Base-by-base conservation (phyloP, 2,113 vertebrate genomes). In the Zingel zingel region DNA sequence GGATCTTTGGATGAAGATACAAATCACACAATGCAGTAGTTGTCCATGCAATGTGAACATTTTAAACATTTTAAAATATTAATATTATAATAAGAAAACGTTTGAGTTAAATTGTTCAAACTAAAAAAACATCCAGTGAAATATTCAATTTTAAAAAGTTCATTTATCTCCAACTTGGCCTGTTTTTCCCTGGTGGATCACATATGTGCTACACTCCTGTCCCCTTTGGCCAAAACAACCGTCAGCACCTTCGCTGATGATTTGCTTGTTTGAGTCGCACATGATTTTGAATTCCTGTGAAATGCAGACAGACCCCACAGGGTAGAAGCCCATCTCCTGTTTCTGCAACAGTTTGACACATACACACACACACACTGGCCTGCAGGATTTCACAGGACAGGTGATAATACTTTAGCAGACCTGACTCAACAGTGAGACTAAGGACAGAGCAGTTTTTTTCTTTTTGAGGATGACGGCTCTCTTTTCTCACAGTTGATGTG, bases 221-320 rank as follows among this genome's bases (percentile, higher is more conserved):
- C 92, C 83, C 93, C 91, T 74, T 86, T 39, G 88, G 93, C 89
- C 89, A 89, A 83, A 92, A 90, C 83, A 85, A 91, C 85, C 85
- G 6, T 82, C 82, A 81, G 74, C 79, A 68, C 78, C 82, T 47
- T 61, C 13, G 43, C 62, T 88, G 85, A 84, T 77, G 65, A 81
- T 89, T 88, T 85, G 66, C 82, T 84, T 81, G 56, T 89, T 83
- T 85, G 79, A 88, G 87, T 76, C 70, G 18, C 79, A 74, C 80
- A 74, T 63, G 51, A 90, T 86, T 91, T 92, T 5, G 79, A 87
- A 94, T 93, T 91, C 93, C 83, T 89, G 84, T 88, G 84, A 92
- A 89, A 90, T 68, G 62, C 82, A 87, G 92, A 84, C 81, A 48
- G 70, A 66, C 76, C 89, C 90, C 89, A 91, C 62, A 19, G 92